phyloP scores from a whole-genome alignment of 2,113 vertebrate genomes.

The Gambusia affinis region DNA sequence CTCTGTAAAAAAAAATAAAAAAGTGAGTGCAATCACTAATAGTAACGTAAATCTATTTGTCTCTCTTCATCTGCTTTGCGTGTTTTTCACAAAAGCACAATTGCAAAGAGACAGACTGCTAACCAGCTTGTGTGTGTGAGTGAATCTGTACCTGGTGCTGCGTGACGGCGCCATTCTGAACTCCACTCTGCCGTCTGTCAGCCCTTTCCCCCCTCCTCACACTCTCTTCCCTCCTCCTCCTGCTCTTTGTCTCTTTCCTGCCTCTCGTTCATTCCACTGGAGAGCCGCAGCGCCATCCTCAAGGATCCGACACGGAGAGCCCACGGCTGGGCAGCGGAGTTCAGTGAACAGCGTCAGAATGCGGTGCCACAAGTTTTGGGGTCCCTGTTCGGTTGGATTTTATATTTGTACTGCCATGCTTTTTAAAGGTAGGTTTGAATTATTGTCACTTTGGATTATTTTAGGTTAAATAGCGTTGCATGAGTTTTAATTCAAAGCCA shows the following conservation, averaged over 20 bases:
- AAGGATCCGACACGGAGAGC: slow-evolving; percentile 34
- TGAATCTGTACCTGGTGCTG: slow-evolving; percentile 2
- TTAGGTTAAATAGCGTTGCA: too few species aligned
- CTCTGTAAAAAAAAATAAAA: too few species aligned
- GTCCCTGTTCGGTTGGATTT: slow-evolving; percentile 66
- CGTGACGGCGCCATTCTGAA: slow-evolving; percentile 50
- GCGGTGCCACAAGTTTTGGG: slow-evolving; percentile 72
- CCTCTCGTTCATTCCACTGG: slow-evolving; percentile 36
- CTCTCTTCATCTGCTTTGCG: neutral
- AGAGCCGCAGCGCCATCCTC: slow-evolving; percentile 24
- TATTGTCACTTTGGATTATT: neutral
- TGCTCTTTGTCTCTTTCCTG: slow-evolving; percentile 28
- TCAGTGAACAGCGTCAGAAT: slow-evolving; percentile 59
- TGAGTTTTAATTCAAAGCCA: too few species aligned
- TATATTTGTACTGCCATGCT: slow-evolving; percentile 71
- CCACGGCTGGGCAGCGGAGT: slow-evolving; percentile 32
- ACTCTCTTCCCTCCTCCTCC: slow-evolving; percentile 13
- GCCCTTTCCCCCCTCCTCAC: neutral
- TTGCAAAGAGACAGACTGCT: neutral
- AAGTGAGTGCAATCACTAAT: too few species aligned
- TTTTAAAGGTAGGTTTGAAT: slow-evolving; percentile 71
- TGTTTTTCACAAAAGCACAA: neutral
- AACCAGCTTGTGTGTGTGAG: neutral
- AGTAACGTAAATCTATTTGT: too few species aligned
- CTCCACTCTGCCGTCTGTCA: slow-evolving; percentile 34